Evolutionary conservation across 1,140 invertebrate species (phyloP).

Genomic region (Papilio glaucus): DNA sequence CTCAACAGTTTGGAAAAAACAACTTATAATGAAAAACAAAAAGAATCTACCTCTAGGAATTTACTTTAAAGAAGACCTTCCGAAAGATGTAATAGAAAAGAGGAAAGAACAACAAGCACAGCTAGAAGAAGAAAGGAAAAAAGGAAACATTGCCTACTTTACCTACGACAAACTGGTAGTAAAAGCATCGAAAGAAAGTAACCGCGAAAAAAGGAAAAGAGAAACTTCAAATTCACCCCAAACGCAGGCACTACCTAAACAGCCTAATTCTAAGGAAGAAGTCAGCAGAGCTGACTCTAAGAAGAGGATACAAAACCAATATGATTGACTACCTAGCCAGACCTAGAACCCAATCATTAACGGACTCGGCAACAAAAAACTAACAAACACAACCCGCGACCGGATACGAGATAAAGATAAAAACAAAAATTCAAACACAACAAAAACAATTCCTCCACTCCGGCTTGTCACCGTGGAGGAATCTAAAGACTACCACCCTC

Average conservation of each 20-base stretch:
- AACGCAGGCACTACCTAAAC: not conserved
- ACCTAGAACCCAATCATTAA: not conserved
- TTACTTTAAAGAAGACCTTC: conserved; percentile 41
- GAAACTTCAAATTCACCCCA: conserved; percentile 39
- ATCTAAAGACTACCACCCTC: too few relatives aligned
- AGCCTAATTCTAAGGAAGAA: not conserved
- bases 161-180: conserved; percentile 41
- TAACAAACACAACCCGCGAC: not conserved
- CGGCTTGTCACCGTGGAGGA: too few relatives aligned
- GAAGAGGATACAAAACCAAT: conserved; percentile 28
- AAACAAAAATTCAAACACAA: too few relatives aligned
- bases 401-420: not conserved
- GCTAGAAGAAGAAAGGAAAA: conserved; percentile 44
- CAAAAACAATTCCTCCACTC: too few relatives aligned
- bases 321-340: conserved; percentile 29
- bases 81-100: conserved; percentile 44
- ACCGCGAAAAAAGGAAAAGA: conserved; percentile 40
- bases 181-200: conserved; percentile 38
- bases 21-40: conserved; percentile 40
- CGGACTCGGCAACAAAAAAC: too few relatives aligned
- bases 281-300: conserved; percentile 11
- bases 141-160: conserved; percentile 43
- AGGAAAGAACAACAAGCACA: conserved; percentile 40
- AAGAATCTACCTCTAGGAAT: conserved; percentile 28
- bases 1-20: too few relatives aligned